These are phyloP conservation scores for Macropis europaea DNA, from an alignment of 2,888 invertebrate genomes.

Conservation along the genomic window DNA sequence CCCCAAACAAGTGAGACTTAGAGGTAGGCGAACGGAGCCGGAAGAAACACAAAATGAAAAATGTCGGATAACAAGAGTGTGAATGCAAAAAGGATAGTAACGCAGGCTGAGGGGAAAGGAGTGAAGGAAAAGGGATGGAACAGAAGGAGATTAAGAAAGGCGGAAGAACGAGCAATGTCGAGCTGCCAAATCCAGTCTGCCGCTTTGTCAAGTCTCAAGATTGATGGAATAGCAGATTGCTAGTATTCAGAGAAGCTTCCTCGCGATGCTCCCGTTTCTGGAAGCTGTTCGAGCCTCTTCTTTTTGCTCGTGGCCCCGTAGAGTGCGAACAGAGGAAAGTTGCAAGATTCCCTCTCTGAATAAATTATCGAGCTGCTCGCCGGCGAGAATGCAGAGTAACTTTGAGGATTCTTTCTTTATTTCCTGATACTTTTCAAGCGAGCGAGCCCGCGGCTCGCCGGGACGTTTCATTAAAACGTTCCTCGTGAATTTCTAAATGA, in stretches of 20 bases:
- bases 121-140: not conserved
- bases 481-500: no score
- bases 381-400: not conserved
- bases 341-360: conserved; percentile 1
- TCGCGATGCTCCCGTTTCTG: not conserved
- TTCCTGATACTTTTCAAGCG: no score
- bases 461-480: no score
- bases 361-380: conserved; percentile 23
- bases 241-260: conserved; percentile 22
- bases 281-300: not conserved
- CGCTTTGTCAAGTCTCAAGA: conserved; percentile 25
- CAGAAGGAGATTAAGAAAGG: not conserved
- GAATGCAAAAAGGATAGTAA: no score
- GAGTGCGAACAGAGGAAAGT: not conserved
- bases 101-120: not conserved
- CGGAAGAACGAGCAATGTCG: not conserved
- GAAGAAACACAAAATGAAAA: no score
- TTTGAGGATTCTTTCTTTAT: not conserved
- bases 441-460: no score
- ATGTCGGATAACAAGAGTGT: no score
- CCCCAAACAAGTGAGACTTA: no score
- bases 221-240: conserved; percentile 42
- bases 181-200: conserved; percentile 33
- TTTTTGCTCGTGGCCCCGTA: not conserved
- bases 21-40: no score